phyloP scores from a whole-genome alignment of 2,888 invertebrate genomes.

The Anthophora plumipes region DNA sequence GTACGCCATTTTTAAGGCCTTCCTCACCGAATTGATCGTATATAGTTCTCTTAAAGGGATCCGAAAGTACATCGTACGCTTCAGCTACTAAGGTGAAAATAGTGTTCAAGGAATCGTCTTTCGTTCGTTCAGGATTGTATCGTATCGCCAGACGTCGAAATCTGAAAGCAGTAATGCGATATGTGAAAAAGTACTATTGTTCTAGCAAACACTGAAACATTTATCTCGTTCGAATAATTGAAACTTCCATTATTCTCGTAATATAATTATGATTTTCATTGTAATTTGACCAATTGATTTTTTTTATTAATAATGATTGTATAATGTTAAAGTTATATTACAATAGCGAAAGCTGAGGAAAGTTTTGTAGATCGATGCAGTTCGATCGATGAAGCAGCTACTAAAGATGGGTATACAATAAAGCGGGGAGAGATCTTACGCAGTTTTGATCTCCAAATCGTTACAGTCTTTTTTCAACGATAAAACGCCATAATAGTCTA shows the following conservation, averaged over 20 bases:
- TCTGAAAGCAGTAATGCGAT: slow-evolving; percentile 69
- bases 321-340: background rate
- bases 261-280: too few relatives aligned
- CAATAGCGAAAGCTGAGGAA: too few relatives aligned
- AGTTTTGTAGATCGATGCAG: background rate
- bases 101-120: slow-evolving; percentile 77
- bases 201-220: too few relatives aligned
- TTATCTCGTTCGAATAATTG: background rate
- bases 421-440: slow-evolving; percentile 77
- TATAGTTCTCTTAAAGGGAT: slow-evolving; percentile 89
- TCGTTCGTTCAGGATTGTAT: slow-evolving; percentile 86
- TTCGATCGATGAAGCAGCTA: background rate
- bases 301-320: background rate
- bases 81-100: slow-evolving; percentile 89
- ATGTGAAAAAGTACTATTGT: background rate
- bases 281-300: background rate
- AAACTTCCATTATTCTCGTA: background rate
- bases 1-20: slow-evolving; percentile 92
- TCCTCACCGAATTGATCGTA: slow-evolving; percentile 96
- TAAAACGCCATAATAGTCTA: slow-evolving; percentile 92
- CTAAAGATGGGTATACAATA: background rate
- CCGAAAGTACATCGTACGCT: slow-evolving; percentile 91
- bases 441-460: slow-evolving; percentile 90
- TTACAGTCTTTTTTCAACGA: slow-evolving; percentile 88
- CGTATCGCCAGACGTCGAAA: slow-evolving; percentile 87